These are phyloP conservation scores for Chondrilla cf. caribensis DNA, from an alignment of 37 sponge, comb jelly and placozoan species.

Conservation along the genomic window DNA sequence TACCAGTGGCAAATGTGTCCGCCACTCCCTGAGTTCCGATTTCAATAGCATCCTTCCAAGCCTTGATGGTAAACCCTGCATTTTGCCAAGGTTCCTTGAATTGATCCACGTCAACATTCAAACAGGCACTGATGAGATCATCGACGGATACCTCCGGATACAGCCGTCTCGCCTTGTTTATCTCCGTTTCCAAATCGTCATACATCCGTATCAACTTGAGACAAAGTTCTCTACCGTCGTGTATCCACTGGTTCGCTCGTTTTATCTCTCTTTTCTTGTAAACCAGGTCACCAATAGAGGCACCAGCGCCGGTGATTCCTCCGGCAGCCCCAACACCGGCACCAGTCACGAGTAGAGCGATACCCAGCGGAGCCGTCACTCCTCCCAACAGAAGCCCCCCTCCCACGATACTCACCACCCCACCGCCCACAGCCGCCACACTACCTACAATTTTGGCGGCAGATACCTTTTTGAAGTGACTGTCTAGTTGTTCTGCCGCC, in stretches of 20 bases:
- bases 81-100: neutral
- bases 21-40: neutral
- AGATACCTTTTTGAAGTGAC: neutral
- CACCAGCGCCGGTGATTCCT: neutral
- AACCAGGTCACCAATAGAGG: neutral
- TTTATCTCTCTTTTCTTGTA: neutral
- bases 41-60: neutral
- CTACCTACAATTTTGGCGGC: neutral
- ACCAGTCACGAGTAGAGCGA: neutral
- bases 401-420: neutral
- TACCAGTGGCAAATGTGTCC: neutral
- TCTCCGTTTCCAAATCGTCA: neutral
- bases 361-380: neutral
- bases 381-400: constrained; percentile 1
- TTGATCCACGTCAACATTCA: neutral
- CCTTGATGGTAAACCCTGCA: neutral
- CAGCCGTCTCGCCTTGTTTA: neutral
- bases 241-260: neutral
- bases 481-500: constrained; percentile 1
- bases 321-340: neutral
- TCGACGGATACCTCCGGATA: neutral
- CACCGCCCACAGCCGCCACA: neutral
- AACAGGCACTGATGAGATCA: neutral
- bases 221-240: neutral
- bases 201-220: neutral